phyloP scores from a whole-genome alignment of 2,888 invertebrate species.

The Stramonita haemastoma region DNA sequence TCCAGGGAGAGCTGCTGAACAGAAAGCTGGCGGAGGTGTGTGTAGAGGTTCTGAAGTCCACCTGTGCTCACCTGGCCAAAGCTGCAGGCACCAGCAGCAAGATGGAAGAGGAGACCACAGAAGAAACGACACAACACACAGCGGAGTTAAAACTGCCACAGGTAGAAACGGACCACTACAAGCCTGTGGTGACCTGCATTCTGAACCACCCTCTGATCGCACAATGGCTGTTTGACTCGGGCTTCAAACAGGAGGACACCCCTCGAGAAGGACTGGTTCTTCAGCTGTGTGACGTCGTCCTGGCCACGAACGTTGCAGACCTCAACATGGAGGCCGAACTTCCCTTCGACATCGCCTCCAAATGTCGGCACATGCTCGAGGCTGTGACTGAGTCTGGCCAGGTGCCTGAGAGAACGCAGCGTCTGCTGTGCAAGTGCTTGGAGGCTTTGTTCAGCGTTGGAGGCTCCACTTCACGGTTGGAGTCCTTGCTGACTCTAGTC shows the following conservation, averaged over 20 bases:
- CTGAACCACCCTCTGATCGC: conserved; percentile 25
- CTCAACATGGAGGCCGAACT: not conserved
- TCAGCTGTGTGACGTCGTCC: conserved; percentile 21
- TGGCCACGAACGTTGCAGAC: not conserved
- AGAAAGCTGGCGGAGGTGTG: not conserved
- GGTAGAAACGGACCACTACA: not conserved
- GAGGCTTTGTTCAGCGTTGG: conserved; percentile 18
- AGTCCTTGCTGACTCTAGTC: conserved; percentile 32
- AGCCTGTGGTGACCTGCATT: not conserved
- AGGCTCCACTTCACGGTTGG: conserved; percentile 23
- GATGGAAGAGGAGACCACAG: not conserved
- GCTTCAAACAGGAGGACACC: conserved; percentile 16
- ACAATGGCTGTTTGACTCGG: conserved; percentile 30
- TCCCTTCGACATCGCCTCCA: not conserved
- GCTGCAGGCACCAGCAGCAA: not conserved
- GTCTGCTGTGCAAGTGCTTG: conserved; percentile 28
- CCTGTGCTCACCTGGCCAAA: not conserved
- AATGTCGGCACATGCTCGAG: not conserved
- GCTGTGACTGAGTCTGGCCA: not conserved
- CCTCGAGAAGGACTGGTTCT: not conserved
- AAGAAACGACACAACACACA: not conserved
- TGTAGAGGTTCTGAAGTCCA: not conserved
- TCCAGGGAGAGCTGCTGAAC: conserved; percentile 21
- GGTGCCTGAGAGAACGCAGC: not conserved
- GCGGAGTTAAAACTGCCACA: not conserved